These are phyloP conservation scores for Aplysina aerophoba DNA, from an alignment of 37 sponge, comb jelly and placozoan species.

Conservation along the genomic window DNA sequence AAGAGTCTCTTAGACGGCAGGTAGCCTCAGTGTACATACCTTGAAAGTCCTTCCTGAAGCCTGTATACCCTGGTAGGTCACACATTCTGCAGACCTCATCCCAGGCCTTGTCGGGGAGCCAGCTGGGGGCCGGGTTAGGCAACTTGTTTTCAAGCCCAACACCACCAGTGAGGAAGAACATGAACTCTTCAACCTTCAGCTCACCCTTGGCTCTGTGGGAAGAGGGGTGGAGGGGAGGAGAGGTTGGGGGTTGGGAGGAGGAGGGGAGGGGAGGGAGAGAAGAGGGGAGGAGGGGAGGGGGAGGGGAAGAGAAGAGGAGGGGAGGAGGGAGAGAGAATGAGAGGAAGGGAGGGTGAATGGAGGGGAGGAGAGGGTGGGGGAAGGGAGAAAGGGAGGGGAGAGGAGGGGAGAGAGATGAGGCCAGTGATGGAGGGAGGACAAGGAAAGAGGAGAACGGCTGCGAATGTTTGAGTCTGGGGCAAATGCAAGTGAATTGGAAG, in stretches of 20 bases:
- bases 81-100: slow-evolving; percentile 98
- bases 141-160: slow-evolving; percentile 98
- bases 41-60: slow-evolving; percentile 39
- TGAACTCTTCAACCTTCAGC: slow-evolving; percentile 85
- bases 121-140: slow-evolving; percentile 86
- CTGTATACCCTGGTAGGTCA: slow-evolving; percentile 75
- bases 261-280: background rate
- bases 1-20: background rate
- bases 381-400: background rate
- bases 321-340: background rate
- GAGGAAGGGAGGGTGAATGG: background rate
- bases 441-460: too few relatives aligned
- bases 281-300: background rate
- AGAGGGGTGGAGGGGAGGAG: background rate
- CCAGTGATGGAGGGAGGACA: too few relatives aligned
- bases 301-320: background rate
- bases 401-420: background rate
- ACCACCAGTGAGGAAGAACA: slow-evolving; percentile 99
- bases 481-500: background rate
- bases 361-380: background rate
- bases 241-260: too few relatives aligned
- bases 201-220: slow-evolving; percentile 78
- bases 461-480: background rate
- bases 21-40: background rate
- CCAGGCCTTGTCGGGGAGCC: slow-evolving; percentile 98